These are phyloP conservation scores for Erethizon dorsatum DNA, from an alignment of 2,797 vertebrate genomes.

Conservation along the genomic window DNA sequence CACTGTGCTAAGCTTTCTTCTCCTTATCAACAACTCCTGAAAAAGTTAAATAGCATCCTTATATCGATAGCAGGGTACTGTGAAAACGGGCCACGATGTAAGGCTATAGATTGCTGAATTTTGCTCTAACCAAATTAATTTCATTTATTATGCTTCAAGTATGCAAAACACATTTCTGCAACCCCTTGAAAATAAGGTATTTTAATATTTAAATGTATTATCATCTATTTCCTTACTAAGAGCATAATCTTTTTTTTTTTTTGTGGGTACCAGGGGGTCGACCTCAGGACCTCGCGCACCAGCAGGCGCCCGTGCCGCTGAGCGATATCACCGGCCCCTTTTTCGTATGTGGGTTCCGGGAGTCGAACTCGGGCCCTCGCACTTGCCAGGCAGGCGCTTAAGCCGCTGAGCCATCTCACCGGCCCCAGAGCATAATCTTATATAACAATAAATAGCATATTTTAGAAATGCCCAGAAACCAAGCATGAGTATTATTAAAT, in stretches of 20 bases:
- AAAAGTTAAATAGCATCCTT: slow-evolving; percentile 41
- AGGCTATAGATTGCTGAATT: not conserved
- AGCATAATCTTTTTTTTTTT: not conserved
- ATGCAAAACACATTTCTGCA: not conserved
- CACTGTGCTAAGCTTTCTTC: not conserved
- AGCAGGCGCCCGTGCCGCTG: no score
- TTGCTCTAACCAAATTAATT: slow-evolving; percentile 25
- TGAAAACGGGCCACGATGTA: not conserved
- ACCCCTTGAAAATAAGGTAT: slow-evolving; percentile 40
- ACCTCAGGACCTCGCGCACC: no score
- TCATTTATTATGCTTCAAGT: slow-evolving; percentile 6
- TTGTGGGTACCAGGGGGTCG: no score
- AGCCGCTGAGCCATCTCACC: no score
- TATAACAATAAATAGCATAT: slow-evolving; percentile 18
- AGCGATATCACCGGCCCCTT: no score
- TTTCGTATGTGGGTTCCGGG: no score
- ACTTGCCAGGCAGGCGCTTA: no score
- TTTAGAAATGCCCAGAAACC: slow-evolving; percentile 63
- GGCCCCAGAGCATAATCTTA: not conserved
- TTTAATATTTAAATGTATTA: slow-evolving; percentile 24
- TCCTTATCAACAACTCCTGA: not conserved
- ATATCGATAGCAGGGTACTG: not conserved
- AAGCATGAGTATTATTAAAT: slow-evolving; percentile 2
- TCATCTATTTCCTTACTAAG: slow-evolving; percentile 10
- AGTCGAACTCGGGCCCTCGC: no score